A percentile compares a stretch with the other conserved stretches of the same genome.
phyloP scores from a whole-genome alignment of 2,113 vertebrate genomes.

The Leptobrachium leishanense region DNA sequence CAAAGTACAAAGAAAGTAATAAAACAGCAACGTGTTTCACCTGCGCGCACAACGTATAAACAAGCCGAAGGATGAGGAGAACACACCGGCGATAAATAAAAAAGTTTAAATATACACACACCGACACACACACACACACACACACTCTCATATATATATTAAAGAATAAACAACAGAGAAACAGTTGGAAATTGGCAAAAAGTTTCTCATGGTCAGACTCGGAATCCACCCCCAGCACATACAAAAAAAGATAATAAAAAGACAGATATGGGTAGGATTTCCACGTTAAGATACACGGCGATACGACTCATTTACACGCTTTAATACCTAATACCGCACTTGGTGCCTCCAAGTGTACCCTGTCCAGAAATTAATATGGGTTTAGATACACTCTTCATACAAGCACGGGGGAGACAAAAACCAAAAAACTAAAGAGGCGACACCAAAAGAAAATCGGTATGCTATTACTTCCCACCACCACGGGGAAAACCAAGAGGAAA shows the following conservation, averaged over 20 bases:
- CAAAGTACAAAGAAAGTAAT: too few relatives aligned
- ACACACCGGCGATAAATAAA: too few relatives aligned
- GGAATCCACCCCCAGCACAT: conserved; percentile 29
- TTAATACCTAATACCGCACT: conserved; percentile 57
- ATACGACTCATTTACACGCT: conserved; percentile 54
- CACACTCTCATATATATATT: neutral
- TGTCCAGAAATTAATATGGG: conserved; percentile 73
- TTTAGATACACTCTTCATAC: conserved; percentile 97
- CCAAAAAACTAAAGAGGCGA: conserved; percentile 53
- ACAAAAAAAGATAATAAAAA: too few relatives aligned
- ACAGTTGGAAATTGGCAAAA: neutral
- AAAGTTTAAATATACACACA: too few relatives aligned
- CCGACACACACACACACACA: too few relatives aligned
- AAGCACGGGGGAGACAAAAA: conserved; percentile 71
- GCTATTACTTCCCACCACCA: conserved; percentile 76
- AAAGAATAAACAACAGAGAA: neutral
- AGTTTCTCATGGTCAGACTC: neutral
- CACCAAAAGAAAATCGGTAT: conserved; percentile 70
- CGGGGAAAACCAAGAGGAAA: conserved; percentile 52
- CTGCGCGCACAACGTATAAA: too few relatives aligned
- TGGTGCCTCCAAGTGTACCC: conserved; percentile 88
- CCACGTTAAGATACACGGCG: conserved; percentile 56
- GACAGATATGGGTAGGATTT: neutral
- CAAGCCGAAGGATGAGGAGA: too few relatives aligned
- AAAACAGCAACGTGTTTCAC: too few relatives aligned